Conservation (phyloP, 1,140 invertebrate genomes). For the Lucilia sericata region DNA sequence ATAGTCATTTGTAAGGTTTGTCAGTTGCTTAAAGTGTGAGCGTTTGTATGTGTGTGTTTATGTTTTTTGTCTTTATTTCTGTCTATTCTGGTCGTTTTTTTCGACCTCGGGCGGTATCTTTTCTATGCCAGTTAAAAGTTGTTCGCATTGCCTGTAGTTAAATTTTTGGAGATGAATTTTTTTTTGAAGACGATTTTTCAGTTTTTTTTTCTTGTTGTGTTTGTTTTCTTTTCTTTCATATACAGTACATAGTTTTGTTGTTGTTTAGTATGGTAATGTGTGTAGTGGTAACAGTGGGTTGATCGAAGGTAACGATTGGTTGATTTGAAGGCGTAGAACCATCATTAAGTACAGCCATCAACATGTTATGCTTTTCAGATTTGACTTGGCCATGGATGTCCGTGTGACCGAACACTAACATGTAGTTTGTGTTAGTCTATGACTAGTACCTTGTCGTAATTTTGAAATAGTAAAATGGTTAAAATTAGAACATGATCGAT, state of each 20-base stretch:
- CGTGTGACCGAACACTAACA: too few relatives aligned
- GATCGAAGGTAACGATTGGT: too few relatives aligned
- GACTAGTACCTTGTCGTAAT: too few relatives aligned
- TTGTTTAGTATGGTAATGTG: background rate
- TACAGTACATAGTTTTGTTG: background rate
- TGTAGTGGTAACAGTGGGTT: background rate
- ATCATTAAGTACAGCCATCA: too few relatives aligned
- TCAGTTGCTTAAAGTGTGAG: conserved; percentile 2
- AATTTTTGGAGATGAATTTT: conserved; percentile 40
- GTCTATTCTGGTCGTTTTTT: conserved; percentile 40
- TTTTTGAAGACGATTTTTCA: conserved; percentile 18
- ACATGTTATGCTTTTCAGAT: too few relatives aligned
- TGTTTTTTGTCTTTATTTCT: conserved; percentile 5
- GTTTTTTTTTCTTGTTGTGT: background rate
- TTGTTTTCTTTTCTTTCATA: background rate
- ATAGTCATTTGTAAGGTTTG: conserved; percentile 32
- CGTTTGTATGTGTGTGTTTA: background rate
- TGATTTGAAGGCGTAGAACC: too few relatives aligned
- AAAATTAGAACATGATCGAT: too few relatives aligned
- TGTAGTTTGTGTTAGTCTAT: too few relatives aligned
- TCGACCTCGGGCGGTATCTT: conserved; percentile 31
- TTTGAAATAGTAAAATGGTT: too few relatives aligned
- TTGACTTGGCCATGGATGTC: too few relatives aligned
- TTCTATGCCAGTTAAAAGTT: conserved; percentile 46
- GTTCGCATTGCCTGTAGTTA: conserved; percentile 34